Evolutionary conservation across 2,113 vertebrate species (phyloP).

Genomic region (Phrynosoma blainvillii): DNA sequence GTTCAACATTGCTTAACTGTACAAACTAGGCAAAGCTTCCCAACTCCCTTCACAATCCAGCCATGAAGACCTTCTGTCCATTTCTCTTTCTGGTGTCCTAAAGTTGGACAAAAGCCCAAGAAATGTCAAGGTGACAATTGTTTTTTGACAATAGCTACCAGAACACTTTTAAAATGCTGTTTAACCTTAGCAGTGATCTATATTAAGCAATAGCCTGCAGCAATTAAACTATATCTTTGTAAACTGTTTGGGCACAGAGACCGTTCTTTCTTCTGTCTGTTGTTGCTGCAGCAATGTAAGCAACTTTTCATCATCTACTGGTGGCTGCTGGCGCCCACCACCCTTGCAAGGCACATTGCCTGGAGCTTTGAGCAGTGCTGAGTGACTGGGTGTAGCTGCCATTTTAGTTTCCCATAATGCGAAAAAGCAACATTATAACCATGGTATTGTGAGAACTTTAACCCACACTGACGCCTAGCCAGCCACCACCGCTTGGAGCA

Average conservation of each 20-base stretch:
- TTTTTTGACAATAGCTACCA: not conserved
- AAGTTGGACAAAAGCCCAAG: not conserved
- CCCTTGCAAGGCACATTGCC: not conserved
- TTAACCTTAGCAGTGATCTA: not conserved
- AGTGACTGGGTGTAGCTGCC: not conserved
- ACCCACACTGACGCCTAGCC: too few species aligned
- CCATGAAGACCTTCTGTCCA: not conserved
- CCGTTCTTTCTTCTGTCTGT: not conserved
- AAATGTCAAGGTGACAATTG: not conserved
- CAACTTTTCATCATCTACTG: not conserved
- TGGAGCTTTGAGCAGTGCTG: not conserved
- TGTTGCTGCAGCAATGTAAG: not conserved
- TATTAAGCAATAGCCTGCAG: not conserved
- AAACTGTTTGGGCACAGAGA: not conserved
- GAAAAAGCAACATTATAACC: not conserved
- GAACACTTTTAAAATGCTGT: not conserved
- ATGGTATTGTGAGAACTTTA: too few species aligned
- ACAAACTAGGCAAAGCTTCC: not conserved
- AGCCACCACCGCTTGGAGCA: not conserved
- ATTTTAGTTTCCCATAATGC: not conserved
- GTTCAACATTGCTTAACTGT: not conserved
- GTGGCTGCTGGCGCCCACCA: too few species aligned
- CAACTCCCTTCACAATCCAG: not conserved
- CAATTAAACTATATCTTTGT: not conserved
- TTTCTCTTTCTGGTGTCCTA: not conserved